Evolutionary conservation across 2,888 invertebrate species (phyloP).

Genomic region (Enoplolaimus lenunculus): DNA sequence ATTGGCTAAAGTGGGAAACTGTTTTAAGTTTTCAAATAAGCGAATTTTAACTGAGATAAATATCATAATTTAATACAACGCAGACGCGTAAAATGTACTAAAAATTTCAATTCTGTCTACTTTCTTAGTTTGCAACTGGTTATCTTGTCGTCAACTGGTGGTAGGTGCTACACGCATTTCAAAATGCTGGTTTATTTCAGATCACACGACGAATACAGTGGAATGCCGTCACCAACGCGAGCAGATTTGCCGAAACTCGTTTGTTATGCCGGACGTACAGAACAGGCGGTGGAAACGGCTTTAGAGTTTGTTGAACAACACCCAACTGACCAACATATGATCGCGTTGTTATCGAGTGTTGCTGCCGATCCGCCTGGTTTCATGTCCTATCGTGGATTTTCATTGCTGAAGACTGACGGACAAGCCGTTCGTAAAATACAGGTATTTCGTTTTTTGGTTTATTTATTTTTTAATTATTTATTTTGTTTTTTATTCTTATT

Average conservation of each 20-base stretch:
- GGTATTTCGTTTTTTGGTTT: too few relatives aligned
- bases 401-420: slow-evolving; percentile 51
- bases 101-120: too few relatives aligned
- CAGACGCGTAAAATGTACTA: too few relatives aligned
- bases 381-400: slow-evolving; percentile 64
- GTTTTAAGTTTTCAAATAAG: too few relatives aligned
- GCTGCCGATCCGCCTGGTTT: slow-evolving; percentile 55
- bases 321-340: slow-evolving; percentile 55
- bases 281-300: slow-evolving; percentile 57
- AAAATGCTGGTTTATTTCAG: too few relatives aligned
- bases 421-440: neutral
- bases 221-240: slow-evolving; percentile 21
- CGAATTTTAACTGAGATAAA: too few relatives aligned
- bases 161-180: too few relatives aligned
- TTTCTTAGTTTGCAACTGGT: too few relatives aligned
- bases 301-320: slow-evolving; percentile 52
- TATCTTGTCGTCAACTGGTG: too few relatives aligned
- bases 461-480: neutral
- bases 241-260: slow-evolving; percentile 56
- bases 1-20: too few relatives aligned
- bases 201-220: neutral
- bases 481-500: too few relatives aligned
- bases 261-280: slow-evolving; percentile 68
- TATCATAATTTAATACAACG: too few relatives aligned
- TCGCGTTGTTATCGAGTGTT: slow-evolving; percentile 60